Evolutionary conservation across 2,888 invertebrate genomes (phyloP), one percentile per base, ranked within the genome.

Genomic region (Neria commutata): DNA sequence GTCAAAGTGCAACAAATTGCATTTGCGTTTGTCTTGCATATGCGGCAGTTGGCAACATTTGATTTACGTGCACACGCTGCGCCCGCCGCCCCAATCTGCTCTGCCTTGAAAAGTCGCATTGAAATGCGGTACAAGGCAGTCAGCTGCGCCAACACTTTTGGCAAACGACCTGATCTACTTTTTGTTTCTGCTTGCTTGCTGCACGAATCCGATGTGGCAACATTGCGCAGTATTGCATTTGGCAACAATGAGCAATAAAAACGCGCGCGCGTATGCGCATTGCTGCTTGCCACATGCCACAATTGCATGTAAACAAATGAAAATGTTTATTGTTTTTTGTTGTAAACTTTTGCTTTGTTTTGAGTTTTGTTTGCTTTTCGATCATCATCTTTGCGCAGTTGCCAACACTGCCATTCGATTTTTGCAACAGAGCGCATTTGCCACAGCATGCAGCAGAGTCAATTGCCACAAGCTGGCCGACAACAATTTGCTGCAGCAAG

Each of bases 161-260:
- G 21, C 49, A 23, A 47, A 47, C 25, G 17, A n/a, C 49, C n/a
- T 25, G 29, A 49, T 29, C 49, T 11, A 50, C 33, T 50, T 48
- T 26, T 29, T 29, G 29, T 29, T 29, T 29, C 11, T 29, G 29
- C 11, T 29, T 29, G 11, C 11, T 29, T 29, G 29, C 11, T 6
- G 6, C 11, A 29, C 6, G 11, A 29, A 29, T 29, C 11, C 11
- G 29, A 8, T 29, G 29, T 29, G 6, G 29, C 11, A 6, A 29
- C 29, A 11, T 29, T 29, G 29, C 29, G 11, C 14, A 16, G 16
- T 19, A 25, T 24, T 17, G 8, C 29, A 29, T 29, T 29, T 29
- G 29, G 6, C 29, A 29, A 29, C 6, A 29, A 8, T 29, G 29
- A 29, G 6, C 6, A 29, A 29, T 29, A 29, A 26, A 16, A 17